A percentile compares a stretch with the other conserved stretches of the same genome.
Conservation (phyloP, 1,140 invertebrate species). For the Procambarus virginalis region DNA sequence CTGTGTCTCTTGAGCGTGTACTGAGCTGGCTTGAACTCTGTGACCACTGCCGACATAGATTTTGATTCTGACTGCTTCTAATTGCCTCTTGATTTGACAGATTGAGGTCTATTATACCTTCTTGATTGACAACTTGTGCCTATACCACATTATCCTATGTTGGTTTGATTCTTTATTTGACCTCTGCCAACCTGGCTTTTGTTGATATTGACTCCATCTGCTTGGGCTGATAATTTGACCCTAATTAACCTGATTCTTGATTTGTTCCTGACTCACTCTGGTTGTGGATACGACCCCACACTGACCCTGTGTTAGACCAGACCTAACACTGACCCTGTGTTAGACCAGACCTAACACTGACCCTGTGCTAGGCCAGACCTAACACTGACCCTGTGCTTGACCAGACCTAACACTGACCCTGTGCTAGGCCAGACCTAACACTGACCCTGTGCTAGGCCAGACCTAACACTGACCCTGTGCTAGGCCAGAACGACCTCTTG, state of each 20-base stretch:
- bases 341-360: too few species aligned
- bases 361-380: too few species aligned
- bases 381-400: too few species aligned
- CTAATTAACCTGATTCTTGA: background rate
- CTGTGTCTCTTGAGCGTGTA: background rate
- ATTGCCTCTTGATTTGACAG: background rate
- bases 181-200: background rate
- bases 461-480: too few species aligned
- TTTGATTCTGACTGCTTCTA: background rate
- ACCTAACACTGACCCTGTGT: too few species aligned
- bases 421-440: too few species aligned
- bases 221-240: background rate
- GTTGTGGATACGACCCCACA: slow-evolving; percentile 73
- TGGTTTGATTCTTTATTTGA: background rate
- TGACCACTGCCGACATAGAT: background rate
- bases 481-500: too few species aligned
- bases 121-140: too few species aligned
- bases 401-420: slow-evolving; percentile 72
- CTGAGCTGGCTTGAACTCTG: background rate
- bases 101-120: slow-evolving; percentile 66
- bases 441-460: too few species aligned
- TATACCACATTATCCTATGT: too few species aligned
- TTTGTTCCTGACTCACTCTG: background rate
- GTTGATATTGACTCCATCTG: too few species aligned
- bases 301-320: too few species aligned